Base-by-base conservation (phyloP, 2,113 vertebrate species). In the Neogobius melanostomus region DNA sequence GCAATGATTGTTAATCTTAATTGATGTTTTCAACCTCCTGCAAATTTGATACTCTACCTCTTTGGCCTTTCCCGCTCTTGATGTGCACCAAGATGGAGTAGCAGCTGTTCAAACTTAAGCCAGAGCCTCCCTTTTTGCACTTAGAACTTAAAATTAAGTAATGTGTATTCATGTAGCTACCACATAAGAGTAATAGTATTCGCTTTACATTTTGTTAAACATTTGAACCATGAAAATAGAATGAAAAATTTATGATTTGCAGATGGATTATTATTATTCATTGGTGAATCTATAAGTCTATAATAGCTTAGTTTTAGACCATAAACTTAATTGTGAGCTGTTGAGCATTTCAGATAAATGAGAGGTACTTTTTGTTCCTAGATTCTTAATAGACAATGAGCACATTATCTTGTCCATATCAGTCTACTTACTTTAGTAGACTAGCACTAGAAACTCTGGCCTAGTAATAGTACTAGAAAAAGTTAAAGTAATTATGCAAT, bases 11-110 rank as follows among this genome's bases (percentile, higher is more conserved):
- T 72, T 4, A 8, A 49, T 16, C 44, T 43, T 15, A 6, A 21
- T 68, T 45, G 68, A 6, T 59, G 7, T 64, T 72, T 66, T 68
- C 14, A 68, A 63, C 75, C 72, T 69, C 57, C 61, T 68, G 21
- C n/a, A 52, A 43, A 68, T 75, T 76, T 68, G 44, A 66, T 10
- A 69, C 15, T 56, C 16, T 67, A 66, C 45, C 61, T 60, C 28
- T 11, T 42, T 54, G 75, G 66, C 73, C 70, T 72, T 6, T 53
- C 60, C 68, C 64, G 56, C 76, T 36, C 59, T 62, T 10, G 8
- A 53, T 11, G 42, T 65, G 66, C 64, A 69, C 73, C 11, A 16
- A 65, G 21, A 21, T 1, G 8, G 11, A 7, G 11, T 11, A 59
- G 12, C 4, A 42, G 57, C 28, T 60, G 28, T 60, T 6, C 12